phyloP scores from a whole-genome alignment of 2,888 invertebrate species.

The Entomobrya multifasciata region DNA sequence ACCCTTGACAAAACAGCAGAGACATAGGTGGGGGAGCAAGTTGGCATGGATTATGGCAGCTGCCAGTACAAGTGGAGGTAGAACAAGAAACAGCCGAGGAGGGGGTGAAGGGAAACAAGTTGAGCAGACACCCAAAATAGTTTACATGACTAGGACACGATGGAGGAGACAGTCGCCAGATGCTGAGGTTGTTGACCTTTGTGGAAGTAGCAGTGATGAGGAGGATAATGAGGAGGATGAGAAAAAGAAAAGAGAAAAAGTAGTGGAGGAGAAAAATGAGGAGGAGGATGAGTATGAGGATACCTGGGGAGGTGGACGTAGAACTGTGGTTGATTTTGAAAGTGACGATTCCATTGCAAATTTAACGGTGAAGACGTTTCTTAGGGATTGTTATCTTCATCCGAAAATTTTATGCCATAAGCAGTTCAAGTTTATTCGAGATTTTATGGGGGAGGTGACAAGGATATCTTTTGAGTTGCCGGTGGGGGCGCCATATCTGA shows the following conservation, averaged over 20 bases:
- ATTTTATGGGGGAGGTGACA: conserved; percentile 33
- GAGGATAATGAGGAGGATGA: background rate
- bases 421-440: conserved; percentile 41
- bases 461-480: conserved; percentile 14
- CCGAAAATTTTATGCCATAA: conserved; percentile 65
- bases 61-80: no score
- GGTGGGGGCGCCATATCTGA: background rate
- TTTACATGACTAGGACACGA: no score
- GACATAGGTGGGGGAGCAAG: no score
- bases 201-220: background rate
- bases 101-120: no score
- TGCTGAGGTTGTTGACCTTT: background rate
- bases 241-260: no score
- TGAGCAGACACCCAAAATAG: no score
- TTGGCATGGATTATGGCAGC: no score
- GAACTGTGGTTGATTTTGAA: conserved; percentile 38
- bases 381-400: conserved; percentile 40
- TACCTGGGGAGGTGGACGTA: background rate
- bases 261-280: background rate
- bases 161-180: no score
- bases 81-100: no score
- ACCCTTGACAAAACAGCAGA: no score
- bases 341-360: conserved; percentile 34
- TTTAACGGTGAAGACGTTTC: conserved; percentile 24
- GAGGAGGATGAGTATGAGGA: background rate